Percentiles rank a stretch among this genome's conserved stretches.
phyloP scores from a whole-genome alignment of 2,797 vertebrate genomes.

The Chloroceryle amazona region DNA sequence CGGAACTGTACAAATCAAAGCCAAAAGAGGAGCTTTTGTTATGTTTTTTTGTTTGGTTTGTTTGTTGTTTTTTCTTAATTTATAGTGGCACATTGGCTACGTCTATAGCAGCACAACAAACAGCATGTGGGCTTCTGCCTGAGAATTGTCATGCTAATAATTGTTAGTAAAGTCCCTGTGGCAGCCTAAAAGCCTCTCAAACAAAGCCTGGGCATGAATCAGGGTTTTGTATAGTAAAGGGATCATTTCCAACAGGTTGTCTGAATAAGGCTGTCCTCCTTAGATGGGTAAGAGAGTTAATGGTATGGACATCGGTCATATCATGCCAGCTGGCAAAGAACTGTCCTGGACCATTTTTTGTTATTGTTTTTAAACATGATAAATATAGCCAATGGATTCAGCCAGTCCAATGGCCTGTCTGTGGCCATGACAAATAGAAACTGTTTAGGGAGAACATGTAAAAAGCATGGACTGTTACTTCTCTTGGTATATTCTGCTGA shows the following conservation, averaged over 20 bases:
- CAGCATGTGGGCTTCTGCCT: neutral
- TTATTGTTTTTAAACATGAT: neutral
- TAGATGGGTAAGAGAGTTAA: neutral
- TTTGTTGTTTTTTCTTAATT: neutral
- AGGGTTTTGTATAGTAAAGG: neutral
- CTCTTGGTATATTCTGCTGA: neutral
- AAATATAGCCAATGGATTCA: neutral
- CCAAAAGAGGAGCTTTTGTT: neutral
- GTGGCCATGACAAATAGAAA: neutral
- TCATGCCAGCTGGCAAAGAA: neutral
- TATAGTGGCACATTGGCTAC: neutral
- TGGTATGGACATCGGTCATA: neutral
- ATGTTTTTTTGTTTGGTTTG: no score
- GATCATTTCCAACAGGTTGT: neutral
- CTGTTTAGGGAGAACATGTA: neutral
- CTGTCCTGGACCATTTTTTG: fast-evolving
- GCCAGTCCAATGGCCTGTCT: neutral
- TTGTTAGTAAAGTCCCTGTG: neutral
- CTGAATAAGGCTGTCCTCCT: neutral
- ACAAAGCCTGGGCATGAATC: neutral
- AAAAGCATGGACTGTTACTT: neutral
- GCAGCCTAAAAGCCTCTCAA: neutral
- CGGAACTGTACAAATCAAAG: neutral
- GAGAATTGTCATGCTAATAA: neutral
- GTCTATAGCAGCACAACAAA: neutral